phyloP scores from a whole-genome alignment of 1,140 invertebrate genomes.

The Aphelinus certus region DNA sequence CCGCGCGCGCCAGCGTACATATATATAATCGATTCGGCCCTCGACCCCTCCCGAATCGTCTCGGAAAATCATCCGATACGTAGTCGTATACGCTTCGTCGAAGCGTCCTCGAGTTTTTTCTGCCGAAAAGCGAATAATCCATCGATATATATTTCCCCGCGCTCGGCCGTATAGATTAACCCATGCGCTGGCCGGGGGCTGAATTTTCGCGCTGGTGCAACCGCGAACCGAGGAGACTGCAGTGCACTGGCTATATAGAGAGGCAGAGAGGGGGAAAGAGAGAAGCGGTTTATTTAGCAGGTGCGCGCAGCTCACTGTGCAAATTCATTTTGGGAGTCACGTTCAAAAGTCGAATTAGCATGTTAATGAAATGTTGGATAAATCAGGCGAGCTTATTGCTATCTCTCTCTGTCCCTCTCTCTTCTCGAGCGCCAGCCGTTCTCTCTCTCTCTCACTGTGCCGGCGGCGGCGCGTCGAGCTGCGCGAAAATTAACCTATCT shows the following conservation, averaged over 20 bases:
- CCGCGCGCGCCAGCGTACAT: too few species aligned
- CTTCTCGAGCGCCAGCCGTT: slow-evolving; percentile 13
- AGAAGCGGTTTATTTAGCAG: too few species aligned
- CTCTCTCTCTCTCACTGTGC: background rate
- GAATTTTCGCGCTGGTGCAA: background rate
- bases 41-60: too few species aligned
- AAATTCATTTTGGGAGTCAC: slow-evolving; percentile 36
- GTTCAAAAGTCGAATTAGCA: slow-evolving; percentile 53
- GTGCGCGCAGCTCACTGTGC: background rate
- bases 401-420: slow-evolving; percentile 29
- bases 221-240: too few species aligned
- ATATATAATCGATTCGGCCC: too few species aligned
- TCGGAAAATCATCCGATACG: too few species aligned
- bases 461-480: slow-evolving; percentile 40
- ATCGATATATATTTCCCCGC: too few species aligned
- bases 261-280: too few species aligned
- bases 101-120: too few species aligned
- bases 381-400: slow-evolving; percentile 52
- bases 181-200: background rate
- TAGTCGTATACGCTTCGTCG: too few species aligned
- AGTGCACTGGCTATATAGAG: too few species aligned
- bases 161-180: background rate
- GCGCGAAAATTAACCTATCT: slow-evolving; percentile 58
- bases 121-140: too few species aligned
- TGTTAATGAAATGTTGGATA: slow-evolving; percentile 56